Evolutionary conservation across 2,797 vertebrate genomes (phyloP).

Genomic region (Diglossa cyanea): DNA sequence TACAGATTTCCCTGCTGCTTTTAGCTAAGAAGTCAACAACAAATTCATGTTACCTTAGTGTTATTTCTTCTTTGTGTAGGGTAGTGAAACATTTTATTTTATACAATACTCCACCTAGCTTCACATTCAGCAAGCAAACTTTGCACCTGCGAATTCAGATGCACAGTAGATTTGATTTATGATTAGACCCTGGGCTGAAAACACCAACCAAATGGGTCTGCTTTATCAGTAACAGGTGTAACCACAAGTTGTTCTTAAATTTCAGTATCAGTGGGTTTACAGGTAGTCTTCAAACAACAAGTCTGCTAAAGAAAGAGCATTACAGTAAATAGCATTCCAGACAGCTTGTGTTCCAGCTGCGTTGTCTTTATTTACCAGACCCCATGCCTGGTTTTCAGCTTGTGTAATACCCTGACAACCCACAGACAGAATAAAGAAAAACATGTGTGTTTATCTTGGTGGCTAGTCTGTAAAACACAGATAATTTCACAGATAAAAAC

Average conservation of each 20-base stretch:
- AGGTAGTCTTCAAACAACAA: background rate
- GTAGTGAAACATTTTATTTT: background rate
- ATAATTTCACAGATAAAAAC: background rate
- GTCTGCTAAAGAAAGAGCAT: background rate
- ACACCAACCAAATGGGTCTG: background rate
- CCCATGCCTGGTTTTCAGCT: background rate
- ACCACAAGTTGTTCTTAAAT: background rate
- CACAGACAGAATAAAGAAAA: background rate
- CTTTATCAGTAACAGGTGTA: background rate
- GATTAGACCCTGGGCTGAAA: background rate
- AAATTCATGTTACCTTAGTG: background rate
- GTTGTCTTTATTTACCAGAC: background rate
- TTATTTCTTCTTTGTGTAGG: background rate
- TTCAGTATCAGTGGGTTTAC: background rate
- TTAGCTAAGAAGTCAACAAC: background rate
- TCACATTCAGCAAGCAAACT: background rate
- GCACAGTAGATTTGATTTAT: background rate
- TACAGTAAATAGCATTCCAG: background rate
- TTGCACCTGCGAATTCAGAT: background rate
- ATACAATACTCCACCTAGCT: background rate
- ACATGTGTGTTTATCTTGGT: background rate
- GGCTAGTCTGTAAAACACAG: background rate
- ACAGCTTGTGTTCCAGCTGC: background rate
- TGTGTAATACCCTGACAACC: background rate
- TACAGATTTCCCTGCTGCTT: background rate